Evolutionary conservation across 1,140 invertebrate species (phyloP).

Genomic region (Pomacea maculata): DNA sequence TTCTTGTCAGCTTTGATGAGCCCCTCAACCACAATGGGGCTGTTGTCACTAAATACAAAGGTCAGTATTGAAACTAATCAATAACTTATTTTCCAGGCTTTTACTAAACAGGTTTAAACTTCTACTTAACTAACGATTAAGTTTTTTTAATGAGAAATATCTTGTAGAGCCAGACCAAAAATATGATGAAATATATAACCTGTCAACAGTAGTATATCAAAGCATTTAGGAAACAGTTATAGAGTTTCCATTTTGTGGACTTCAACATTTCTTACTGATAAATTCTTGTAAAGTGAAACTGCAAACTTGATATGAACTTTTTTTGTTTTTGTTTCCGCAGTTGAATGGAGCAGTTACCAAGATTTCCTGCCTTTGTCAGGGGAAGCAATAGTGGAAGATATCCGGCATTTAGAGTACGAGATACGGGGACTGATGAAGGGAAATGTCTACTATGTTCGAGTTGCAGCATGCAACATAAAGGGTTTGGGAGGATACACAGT

Average conservation of each 20-base stretch:
- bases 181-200: too few species aligned
- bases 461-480: constrained; percentile 83
- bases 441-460: constrained; percentile 86
- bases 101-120: too few species aligned
- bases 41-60: constrained; percentile 89
- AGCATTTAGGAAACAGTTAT: too few species aligned
- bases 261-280: too few species aligned
- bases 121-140: too few species aligned
- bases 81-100: too few species aligned
- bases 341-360: constrained; percentile 79
- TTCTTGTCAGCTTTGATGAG: constrained; percentile 80
- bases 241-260: too few species aligned
- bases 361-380: constrained; percentile 83
- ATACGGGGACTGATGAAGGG: constrained; percentile 82
- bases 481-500: constrained; percentile 83
- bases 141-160: too few species aligned
- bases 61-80: constrained; percentile 65
- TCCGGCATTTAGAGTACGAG: constrained; percentile 62
- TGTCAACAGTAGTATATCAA: too few species aligned
- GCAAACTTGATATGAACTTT: constrained; percentile 9
- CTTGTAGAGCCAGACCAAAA: too few species aligned
- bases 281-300: neutral
- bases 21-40: constrained; percentile 74
- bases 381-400: constrained; percentile 67
- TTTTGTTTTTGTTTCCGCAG: constrained; percentile 48